A percentile compares a stretch with the other conserved stretches of the same genome.
These are phyloP conservation scores for Musca vetustissima DNA, from an alignment of 1,140 invertebrate species.

Conservation along the genomic window DNA sequence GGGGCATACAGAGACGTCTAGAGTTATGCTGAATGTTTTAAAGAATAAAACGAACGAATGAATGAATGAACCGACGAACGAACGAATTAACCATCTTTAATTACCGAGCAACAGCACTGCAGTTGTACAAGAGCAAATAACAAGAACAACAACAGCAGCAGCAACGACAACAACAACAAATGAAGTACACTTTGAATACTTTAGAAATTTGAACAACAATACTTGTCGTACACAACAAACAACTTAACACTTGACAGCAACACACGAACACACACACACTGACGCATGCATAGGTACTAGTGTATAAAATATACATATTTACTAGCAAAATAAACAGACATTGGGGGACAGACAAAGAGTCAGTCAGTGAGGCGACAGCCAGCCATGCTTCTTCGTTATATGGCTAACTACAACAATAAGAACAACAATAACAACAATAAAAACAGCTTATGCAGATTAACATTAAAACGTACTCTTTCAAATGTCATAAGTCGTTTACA, in stretches of 20 bases:
- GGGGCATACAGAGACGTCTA: too few species aligned
- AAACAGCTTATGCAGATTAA: neutral
- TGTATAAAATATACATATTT: neutral
- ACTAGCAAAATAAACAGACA: too few species aligned
- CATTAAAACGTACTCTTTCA: constrained; percentile 17
- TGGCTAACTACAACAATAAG: neutral
- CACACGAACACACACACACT: neutral
- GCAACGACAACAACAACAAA: too few species aligned
- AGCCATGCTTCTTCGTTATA: neutral
- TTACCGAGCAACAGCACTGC: too few species aligned
- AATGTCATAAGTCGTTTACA: constrained; percentile 20
- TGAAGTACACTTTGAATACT: too few species aligned
- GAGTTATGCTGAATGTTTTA: too few species aligned
- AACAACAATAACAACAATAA: neutral
- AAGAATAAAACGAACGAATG: too few species aligned
- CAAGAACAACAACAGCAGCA: too few species aligned
- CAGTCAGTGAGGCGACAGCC: neutral
- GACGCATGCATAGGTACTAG: neutral
- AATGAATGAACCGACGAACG: too few species aligned
- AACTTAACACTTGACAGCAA: constrained; percentile 12
- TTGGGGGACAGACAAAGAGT: too few species aligned
- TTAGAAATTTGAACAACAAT: neutral
- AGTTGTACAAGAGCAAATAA: too few species aligned
- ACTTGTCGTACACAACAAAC: constrained; percentile 6
- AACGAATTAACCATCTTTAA: too few species aligned